phyloP scores from a whole-genome alignment of 2,797 vertebrate genomes.

The Brotogeris chrysoptera region DNA sequence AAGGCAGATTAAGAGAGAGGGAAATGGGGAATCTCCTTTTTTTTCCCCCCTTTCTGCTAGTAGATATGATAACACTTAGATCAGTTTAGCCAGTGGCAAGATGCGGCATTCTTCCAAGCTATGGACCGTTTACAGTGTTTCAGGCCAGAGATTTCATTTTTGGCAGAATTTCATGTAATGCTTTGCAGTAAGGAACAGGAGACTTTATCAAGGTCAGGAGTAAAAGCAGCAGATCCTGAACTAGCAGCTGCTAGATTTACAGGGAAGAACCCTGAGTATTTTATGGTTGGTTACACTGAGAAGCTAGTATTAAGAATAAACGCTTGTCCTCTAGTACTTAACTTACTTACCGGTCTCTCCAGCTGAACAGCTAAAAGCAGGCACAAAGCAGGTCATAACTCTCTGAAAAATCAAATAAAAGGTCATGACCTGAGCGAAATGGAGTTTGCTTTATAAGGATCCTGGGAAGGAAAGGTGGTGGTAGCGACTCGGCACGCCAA shows the following conservation, averaged over 20 bases:
- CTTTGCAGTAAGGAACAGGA: not conserved
- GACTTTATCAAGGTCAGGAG: slow-evolving; percentile 10
- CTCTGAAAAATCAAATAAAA: slow-evolving; percentile 18
- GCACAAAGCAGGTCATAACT: slow-evolving; percentile 12
- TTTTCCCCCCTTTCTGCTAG: slow-evolving; percentile 10
- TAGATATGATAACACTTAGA: not conserved
- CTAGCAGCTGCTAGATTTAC: not conserved
- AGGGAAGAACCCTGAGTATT: not conserved
- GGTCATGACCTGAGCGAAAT: slow-evolving; percentile 14
- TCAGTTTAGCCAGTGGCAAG: not conserved
- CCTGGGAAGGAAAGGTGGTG: not conserved
- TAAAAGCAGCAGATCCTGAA: slow-evolving; percentile 12
- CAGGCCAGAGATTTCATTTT: slow-evolving; percentile 10
- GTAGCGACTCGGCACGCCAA: not conserved
- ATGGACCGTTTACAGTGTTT: slow-evolving; percentile 3
- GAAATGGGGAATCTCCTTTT: not conserved
- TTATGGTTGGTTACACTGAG: not conserved
- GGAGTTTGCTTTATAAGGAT: not conserved
- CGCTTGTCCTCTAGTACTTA: not conserved
- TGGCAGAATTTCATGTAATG: slow-evolving; percentile 5
- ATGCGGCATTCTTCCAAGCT: slow-evolving; percentile 16
- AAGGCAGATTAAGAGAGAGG: slow-evolving; percentile 16
- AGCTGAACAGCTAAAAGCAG: not conserved
- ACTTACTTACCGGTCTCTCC: not conserved
- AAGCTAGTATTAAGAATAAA: not conserved